These are phyloP conservation scores for Erethizon dorsatum DNA, from an alignment of 2,797 vertebrate species.

Conservation along the genomic window DNA sequence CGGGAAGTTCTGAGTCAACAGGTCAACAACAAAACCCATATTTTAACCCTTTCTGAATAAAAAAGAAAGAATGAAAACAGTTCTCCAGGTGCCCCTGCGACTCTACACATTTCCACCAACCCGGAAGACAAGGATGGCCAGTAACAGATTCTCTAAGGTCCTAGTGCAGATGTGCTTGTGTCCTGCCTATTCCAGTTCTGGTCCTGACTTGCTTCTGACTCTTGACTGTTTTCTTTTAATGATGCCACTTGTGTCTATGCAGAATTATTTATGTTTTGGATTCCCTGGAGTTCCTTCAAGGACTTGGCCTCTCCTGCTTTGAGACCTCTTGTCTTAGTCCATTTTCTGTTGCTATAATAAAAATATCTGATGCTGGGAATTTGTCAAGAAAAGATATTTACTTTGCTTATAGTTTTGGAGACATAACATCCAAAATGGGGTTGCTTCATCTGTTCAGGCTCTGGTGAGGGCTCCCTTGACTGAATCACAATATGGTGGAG, in stretches of 20 bases:
- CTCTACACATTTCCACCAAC: background rate
- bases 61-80: background rate
- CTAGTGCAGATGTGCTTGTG: background rate
- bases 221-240: background rate
- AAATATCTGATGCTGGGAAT: background rate
- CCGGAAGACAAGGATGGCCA: too few relatives aligned
- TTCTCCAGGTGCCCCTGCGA: background rate
- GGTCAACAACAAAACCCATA: background rate
- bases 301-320: background rate
- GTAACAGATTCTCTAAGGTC: background rate
- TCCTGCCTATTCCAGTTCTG: background rate
- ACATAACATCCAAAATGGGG: background rate
- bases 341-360: background rate
- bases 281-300: background rate
- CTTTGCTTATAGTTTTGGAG: background rate
- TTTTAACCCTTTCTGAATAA: background rate
- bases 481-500: background rate
- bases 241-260: background rate
- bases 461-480: background rate
- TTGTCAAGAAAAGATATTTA: background rate
- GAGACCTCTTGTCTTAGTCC: background rate
- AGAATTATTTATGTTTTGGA: background rate
- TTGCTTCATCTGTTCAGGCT: background rate
- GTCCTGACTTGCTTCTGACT: background rate
- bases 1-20: background rate